Evolutionary conservation across 2,888 invertebrate genomes (phyloP).

Genomic region (Cephus pulcher): DNA sequence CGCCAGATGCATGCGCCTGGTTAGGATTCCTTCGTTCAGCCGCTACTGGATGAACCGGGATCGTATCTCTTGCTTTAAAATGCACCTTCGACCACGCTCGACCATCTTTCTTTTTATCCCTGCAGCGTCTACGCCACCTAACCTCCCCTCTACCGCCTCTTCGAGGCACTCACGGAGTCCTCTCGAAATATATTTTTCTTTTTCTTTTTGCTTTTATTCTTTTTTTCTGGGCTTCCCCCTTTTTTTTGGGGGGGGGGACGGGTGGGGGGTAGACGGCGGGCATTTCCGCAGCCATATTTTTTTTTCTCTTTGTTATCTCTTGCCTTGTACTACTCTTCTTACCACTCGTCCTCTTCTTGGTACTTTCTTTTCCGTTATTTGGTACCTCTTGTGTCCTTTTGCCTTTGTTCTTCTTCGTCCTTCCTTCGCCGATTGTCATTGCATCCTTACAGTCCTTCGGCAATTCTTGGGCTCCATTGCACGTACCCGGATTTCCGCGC

Average conservation of each 20-base stretch:
- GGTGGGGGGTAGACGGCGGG: neutral
- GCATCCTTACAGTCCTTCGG: neutral
- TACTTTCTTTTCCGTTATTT: neutral
- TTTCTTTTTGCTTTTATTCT: neutral
- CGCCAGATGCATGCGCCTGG: slow-evolving; percentile 34
- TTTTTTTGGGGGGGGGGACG: neutral
- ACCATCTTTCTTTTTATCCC: slow-evolving; percentile 25
- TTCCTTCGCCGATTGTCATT: neutral
- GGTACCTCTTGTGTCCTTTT: neutral
- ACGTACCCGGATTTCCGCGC: neutral
- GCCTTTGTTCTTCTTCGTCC: neutral
- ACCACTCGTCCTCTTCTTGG: neutral
- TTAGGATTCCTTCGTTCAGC: neutral
- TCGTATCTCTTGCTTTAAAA: slow-evolving; percentile 23
- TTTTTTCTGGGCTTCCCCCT: neutral
- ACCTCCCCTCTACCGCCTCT: neutral
- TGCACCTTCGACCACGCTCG: slow-evolving; percentile 30
- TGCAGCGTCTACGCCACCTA: neutral
- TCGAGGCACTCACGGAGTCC: neutral
- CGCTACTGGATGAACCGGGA: slow-evolving; percentile 2
- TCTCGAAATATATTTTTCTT: neutral
- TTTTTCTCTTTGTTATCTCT: neutral
- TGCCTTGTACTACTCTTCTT: neutral
- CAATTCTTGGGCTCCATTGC: neutral
- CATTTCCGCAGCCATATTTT: neutral